These are phyloP conservation scores for Suillia variegata DNA, from an alignment of 2,888 invertebrate genomes.

Conservation along the genomic window DNA sequence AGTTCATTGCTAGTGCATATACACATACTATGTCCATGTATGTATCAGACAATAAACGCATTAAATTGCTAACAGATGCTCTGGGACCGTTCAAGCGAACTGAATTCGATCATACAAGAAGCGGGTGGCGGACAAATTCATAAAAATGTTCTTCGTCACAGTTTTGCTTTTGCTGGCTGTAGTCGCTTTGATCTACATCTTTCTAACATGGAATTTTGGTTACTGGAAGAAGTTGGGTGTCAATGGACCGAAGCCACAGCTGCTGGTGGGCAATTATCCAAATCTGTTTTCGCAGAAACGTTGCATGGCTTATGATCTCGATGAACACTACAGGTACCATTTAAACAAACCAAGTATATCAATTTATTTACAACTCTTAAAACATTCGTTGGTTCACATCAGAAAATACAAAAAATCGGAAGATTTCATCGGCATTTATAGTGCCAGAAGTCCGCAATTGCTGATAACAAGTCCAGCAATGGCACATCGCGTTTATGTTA, in stretches of 20 bases:
- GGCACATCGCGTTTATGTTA: conserved; percentile 55
- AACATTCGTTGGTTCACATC: neutral
- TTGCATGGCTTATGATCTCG: conserved; percentile 50
- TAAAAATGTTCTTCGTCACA: neutral
- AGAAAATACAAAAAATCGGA: conserved; percentile 44
- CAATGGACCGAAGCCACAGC: conserved; percentile 52
- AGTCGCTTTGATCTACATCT: conserved; percentile 35
- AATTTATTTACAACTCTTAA: conserved; percentile 6
- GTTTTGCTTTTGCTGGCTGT: neutral
- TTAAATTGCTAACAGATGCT: too few relatives aligned
- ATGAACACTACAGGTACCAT: conserved; percentile 61
- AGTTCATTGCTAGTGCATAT: too few relatives aligned
- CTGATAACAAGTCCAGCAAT: conserved; percentile 56
- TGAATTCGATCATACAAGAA: too few relatives aligned
- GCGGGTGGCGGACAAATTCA: too few relatives aligned
- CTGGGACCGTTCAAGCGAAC: too few relatives aligned
- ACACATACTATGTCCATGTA: too few relatives aligned
- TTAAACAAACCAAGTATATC: too few relatives aligned
- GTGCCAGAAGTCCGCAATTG: conserved; percentile 50
- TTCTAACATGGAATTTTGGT: conserved; percentile 49
- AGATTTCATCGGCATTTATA: conserved; percentile 60
- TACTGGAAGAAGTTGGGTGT: conserved; percentile 59
- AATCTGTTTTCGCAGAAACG: conserved; percentile 41
- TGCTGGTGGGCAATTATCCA: conserved; percentile 56
- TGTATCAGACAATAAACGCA: too few relatives aligned